Base-by-base conservation (phyloP, 1,140 invertebrate species). In the Kradibia gibbosae region DNA sequence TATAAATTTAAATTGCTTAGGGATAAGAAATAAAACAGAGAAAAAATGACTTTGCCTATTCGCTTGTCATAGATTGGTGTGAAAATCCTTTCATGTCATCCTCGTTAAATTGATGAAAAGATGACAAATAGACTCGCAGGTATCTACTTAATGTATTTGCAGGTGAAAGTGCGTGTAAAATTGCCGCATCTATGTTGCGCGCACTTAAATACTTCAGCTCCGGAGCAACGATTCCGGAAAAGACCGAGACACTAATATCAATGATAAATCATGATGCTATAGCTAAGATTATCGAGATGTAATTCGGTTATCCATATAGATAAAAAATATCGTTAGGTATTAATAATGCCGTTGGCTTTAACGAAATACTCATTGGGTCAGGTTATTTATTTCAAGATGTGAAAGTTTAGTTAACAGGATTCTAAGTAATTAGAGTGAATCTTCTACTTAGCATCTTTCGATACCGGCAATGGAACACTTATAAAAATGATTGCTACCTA, bases 151-250 rank as follows among this genome's bases (percentile, higher is more conserved):
- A 36, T 28, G 53, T 76, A 81, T 76, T 81, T 55, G 50, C 74
- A 67, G 74, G 80, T 77, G 80, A 82, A 82, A 82, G 80, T 82
- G 80, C 80, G 74, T 82, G 60, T 28, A 53, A 34, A 75, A 75
- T 67, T 50, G 53, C 73, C 11, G 25, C 36, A n/a, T 3, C 8
- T 45, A n/a, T 1, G 36, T 42, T 70, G 39, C 1, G 34, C 65
- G n/a, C 31, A 13, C 11, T 34, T n/a, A 13, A 53, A 73, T 80
- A 20, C 1, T 20, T 65, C 0, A 15, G 17, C 31, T 65, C 0
- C 42, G n/a, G 45, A 7, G 22, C 17, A n/a, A n/a, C 53, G 36
- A 80, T 74, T 80, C 78, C 71, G 70, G 71, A 80, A 62, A 74
- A 74, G 78, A 53, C 17, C 45, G 3, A 36, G n/a, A 36, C 17